phyloP scores from a whole-genome alignment of 2,113 vertebrate species.

The Pseudorasbora parva region DNA sequence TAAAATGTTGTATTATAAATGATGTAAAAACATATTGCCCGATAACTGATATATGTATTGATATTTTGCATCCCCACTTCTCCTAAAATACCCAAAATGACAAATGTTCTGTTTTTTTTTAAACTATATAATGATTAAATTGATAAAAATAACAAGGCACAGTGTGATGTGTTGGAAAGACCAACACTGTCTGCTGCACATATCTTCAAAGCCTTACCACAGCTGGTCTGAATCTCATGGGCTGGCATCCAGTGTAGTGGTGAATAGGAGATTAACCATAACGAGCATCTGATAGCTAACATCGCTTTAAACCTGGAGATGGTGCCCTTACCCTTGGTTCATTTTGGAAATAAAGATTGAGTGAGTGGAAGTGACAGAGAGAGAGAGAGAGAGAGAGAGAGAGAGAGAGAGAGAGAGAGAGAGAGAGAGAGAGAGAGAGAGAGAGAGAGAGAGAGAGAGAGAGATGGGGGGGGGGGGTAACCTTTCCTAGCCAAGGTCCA shows the following conservation, averaged over 20 bases:
- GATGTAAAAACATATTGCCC: no score
- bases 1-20: no score
- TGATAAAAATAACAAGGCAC: neutral
- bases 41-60: neutral
- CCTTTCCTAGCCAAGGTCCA: conserved; percentile 21
- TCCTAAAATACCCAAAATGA: neutral
- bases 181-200: conserved; percentile 32
- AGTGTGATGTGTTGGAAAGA: conserved; percentile 14
- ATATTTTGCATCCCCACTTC: neutral
- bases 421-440: conserved; percentile 61
- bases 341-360: conserved; percentile 44
- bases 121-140: neutral
- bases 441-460: conserved; percentile 12
- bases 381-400: conserved; percentile 36
- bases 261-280: conserved; percentile 46
- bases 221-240: conserved; percentile 48
- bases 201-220: conserved; percentile 46
- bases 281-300: conserved; percentile 60
- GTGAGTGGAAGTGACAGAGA: conserved; percentile 56
- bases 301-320: conserved; percentile 54
- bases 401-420: conserved; percentile 48
- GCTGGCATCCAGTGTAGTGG: conserved; percentile 55
- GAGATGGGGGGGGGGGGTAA: neutral
- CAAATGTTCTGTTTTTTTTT: neutral
- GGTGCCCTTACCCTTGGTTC: conserved; percentile 49